phyloP scores from a whole-genome alignment of 2,888 invertebrate genomes.

The Lithosia quadra region DNA sequence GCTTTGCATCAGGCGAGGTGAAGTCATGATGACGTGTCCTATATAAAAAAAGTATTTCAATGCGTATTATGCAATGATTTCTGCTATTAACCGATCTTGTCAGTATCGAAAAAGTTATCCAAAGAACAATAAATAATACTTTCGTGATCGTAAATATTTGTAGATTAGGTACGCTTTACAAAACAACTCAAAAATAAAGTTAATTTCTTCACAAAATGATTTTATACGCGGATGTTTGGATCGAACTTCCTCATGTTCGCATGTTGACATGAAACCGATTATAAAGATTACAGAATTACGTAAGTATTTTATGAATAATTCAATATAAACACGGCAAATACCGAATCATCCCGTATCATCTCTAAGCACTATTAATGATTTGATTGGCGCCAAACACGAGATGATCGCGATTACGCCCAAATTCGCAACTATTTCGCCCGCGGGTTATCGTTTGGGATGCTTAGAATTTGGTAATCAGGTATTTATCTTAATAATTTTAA shows the following conservation, averaged over 20 bases:
- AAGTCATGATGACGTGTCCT: too few species aligned
- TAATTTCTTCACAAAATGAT: conserved; percentile 21
- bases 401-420: conserved; percentile 33
- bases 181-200: conserved; percentile 10
- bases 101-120: not conserved
- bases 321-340: conserved; percentile 50
- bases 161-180: conserved; percentile 3
- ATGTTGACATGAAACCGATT: conserved; percentile 40
- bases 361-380: conserved; percentile 42
- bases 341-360: conserved; percentile 33
- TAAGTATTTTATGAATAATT: conserved; percentile 50
- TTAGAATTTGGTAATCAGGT: conserved; percentile 45
- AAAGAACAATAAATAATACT: not conserved
- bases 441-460: conserved; percentile 28
- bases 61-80: too few species aligned
- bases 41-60: too few species aligned
- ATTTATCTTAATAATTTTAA: conserved; percentile 32
- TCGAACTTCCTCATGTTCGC: conserved; percentile 42
- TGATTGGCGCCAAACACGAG: conserved; percentile 50
- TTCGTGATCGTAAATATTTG: conserved; percentile 12
- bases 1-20: too few species aligned
- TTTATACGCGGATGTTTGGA: conserved; percentile 28
- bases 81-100: not conserved
- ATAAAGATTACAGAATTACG: conserved; percentile 38
- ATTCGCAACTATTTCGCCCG: conserved; percentile 36